Percentiles rank a stretch among this genome's conserved stretches.
Evolutionary conservation across 2,797 vertebrate genomes (phyloP).

Genomic region (Fistularia tabacaria): DNA sequence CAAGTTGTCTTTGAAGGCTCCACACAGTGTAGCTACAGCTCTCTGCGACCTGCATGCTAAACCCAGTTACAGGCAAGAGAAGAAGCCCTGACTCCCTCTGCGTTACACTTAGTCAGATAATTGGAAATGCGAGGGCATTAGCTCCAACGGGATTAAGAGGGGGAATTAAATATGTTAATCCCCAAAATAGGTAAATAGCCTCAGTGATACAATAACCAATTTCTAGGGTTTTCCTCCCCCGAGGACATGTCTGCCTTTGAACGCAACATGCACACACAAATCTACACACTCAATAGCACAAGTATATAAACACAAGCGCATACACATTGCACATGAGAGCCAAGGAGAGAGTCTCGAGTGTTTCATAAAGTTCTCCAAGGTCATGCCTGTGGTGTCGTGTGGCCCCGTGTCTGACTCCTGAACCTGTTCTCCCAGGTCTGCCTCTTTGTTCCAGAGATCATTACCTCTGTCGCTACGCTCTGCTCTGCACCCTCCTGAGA

Average conservation of each 20-base stretch:
- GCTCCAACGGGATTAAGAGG: slow-evolving; percentile 81
- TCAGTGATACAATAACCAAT: slow-evolving; percentile 85
- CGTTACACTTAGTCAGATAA: slow-evolving; percentile 82
- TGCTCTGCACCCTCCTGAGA: slow-evolving; percentile 49
- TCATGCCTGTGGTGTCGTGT: slow-evolving; percentile 68
- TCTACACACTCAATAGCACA: slow-evolving; percentile 11
- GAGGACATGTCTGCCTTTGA: slow-evolving; percentile 83
- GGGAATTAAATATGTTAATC: slow-evolving; percentile 87
- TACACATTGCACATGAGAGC: slow-evolving; percentile 13
- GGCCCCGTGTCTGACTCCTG: slow-evolving; percentile 70
- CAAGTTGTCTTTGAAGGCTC: slow-evolving; percentile 65
- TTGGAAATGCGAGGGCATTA: slow-evolving; percentile 85
- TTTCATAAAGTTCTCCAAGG: slow-evolving; percentile 78
- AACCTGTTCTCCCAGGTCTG: slow-evolving; percentile 73
- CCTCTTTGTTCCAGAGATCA: slow-evolving; percentile 71
- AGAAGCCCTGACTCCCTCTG: slow-evolving; percentile 68
- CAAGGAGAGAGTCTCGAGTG: slow-evolving; percentile 53
- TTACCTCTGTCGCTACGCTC: slow-evolving; percentile 65
- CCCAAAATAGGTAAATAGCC: slow-evolving; percentile 87
- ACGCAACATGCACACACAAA: slow-evolving; percentile 61
- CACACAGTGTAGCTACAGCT: slow-evolving; percentile 56
- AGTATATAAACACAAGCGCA: slow-evolving; percentile 7
- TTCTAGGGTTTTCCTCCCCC: slow-evolving; percentile 83
- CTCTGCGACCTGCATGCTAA: slow-evolving; percentile 62
- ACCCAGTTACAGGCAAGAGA: slow-evolving; percentile 68